Conservation (phyloP, 2,797 vertebrate genomes). For the Caiman crocodilus region DNA sequence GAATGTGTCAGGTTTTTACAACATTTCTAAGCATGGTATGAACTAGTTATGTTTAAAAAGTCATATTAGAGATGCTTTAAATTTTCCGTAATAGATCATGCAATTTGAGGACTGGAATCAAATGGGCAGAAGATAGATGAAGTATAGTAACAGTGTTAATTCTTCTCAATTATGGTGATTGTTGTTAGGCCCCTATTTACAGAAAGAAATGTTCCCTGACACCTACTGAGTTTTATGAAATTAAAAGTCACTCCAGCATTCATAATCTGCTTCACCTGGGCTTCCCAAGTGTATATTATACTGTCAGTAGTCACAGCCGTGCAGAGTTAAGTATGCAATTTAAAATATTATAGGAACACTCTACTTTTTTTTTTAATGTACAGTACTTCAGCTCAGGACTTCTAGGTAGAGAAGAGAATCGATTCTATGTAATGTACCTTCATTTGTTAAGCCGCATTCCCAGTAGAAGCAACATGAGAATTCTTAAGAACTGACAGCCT, state of each 20-base stretch:
- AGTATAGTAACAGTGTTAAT: conserved; percentile 28
- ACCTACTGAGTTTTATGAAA: conserved; percentile 50
- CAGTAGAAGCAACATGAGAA: neutral
- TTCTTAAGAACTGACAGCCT: fast-evolving
- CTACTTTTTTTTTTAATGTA: neutral
- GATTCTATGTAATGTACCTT: neutral
- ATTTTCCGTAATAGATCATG: neutral
- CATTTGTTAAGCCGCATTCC: fast-evolving
- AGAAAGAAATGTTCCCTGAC: conserved; percentile 10
- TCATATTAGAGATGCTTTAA: neutral
- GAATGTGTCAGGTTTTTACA: neutral
- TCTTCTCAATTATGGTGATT: conserved; percentile 53
- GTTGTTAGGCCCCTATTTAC: neutral
- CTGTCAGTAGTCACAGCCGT: conserved; percentile 34
- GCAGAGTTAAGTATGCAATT: fast-evolving
- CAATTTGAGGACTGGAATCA: neutral
- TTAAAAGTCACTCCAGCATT: conserved; percentile 51
- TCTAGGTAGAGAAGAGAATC: neutral
- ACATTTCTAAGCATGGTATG: neutral
- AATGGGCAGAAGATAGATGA: neutral
- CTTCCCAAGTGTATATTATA: conserved; percentile 60
- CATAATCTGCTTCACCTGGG: conserved; percentile 16
- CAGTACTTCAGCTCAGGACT: neutral
- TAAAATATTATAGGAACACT: conserved; percentile 24
- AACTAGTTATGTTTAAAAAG: neutral